Base-by-base conservation (phyloP, 1,140 invertebrate species). In the Hypsibius dujardini region DNA sequence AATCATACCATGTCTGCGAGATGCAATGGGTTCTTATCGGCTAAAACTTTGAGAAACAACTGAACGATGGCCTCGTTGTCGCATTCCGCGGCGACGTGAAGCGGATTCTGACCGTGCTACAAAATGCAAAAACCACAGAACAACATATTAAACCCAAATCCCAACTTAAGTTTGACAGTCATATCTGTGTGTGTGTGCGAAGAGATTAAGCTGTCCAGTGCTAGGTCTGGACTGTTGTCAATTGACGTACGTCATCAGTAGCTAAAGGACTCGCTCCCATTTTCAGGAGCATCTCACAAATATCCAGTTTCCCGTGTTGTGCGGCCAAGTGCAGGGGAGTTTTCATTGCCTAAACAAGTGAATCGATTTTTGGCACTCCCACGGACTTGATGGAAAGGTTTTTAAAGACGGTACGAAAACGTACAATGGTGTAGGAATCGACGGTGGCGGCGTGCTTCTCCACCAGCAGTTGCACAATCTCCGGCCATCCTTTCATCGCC, bases 51-150 rank as follows among this genome's bases (percentile, higher is more conserved):
- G 46, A 99, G 82, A 79, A 98, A 98, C 69, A 98, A 81, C 80
- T 97, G 94, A 7, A 93, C 92, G 2, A 99, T 95, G 84, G 97
- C 94, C 2, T 93, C 90, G 79, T 90, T 94, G 79, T 99, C 96
- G 79, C 97, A 95, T 83, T 97, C 92, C 42, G 94, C 94, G 0
- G 95, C 95, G 46, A 95, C 76, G 74, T 85, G 84, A 1, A 86
- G 76, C 1, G 83, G 82, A 0, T 83, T 85, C 75, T 84, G 83
- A 1, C 82, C 83, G 73, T 82, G 79, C 79, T 81, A 73, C 45
- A 73, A 74, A 28, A 28, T 28, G 73, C 50, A 15, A 71, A 40
- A 73, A 67, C 40, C 46, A 67, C 2, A 46, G 62, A 70, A 71
- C n/a, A n/a, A n/a, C 14, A 12, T 60, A 69, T 1, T 47, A n/a